Evolutionary conservation across 2,797 vertebrate genomes (phyloP).

Genomic region (Thaleichthys pacificus): DNA sequence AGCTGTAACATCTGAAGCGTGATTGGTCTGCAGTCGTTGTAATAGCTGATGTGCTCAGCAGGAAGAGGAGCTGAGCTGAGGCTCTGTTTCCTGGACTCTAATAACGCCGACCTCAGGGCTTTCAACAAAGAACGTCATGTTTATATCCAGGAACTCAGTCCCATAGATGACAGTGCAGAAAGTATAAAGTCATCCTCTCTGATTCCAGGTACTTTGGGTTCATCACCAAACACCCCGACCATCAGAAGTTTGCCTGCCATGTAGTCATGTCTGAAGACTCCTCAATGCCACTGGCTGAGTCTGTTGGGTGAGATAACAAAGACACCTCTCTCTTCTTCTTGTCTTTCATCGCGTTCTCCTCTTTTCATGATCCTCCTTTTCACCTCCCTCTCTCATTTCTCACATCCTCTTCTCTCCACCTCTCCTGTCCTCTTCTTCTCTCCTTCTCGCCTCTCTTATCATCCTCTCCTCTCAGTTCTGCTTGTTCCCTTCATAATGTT

Average conservation of each 20-base stretch:
- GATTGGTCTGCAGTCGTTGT: neutral
- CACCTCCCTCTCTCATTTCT: neutral
- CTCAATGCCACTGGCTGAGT: slow-evolving; percentile 87
- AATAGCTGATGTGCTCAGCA: neutral
- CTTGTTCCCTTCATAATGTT: neutral
- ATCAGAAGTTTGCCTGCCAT: slow-evolving; percentile 96
- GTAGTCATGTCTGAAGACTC: slow-evolving; percentile 93
- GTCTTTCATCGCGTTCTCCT: neutral
- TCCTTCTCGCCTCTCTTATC: neutral
- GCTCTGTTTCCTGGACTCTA: neutral
- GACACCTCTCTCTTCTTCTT: neutral
- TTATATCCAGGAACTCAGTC: no score
- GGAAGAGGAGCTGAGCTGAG: neutral
- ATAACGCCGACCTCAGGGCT: no score
- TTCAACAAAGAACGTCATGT: no score
- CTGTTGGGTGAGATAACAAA: slow-evolving; percentile 82
- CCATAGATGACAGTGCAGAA: no score
- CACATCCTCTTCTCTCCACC: neutral
- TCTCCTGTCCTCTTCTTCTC: neutral
- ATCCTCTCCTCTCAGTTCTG: neutral
- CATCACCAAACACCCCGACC: slow-evolving; percentile 96
- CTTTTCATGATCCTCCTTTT: neutral
- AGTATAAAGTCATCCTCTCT: no score
- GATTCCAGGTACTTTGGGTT: slow-evolving; percentile 92
- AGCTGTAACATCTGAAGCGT: neutral